phyloP scores from a whole-genome alignment of 2,113 vertebrate genomes.

The Channa argus region DNA sequence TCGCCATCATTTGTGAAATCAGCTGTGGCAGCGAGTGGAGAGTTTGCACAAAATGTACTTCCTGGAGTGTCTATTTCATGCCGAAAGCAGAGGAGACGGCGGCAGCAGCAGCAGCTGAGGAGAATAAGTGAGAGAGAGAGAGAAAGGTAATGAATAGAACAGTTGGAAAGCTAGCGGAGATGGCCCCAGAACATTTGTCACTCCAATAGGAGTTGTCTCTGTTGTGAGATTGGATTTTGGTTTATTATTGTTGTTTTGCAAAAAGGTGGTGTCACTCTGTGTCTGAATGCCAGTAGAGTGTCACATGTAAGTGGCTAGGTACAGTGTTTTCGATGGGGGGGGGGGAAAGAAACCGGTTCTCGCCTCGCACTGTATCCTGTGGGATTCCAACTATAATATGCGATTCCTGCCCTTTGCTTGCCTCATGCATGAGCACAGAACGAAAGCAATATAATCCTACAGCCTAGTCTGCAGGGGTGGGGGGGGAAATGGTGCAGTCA shows the following conservation, averaged over 20 bases:
- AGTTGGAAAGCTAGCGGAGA: constrained; percentile 74
- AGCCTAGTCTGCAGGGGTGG: constrained; percentile 40
- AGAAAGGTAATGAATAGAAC: constrained; percentile 78
- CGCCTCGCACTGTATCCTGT: constrained; percentile 41
- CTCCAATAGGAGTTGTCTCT: constrained; percentile 71
- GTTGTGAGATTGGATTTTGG: constrained; percentile 80
- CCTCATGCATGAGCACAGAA: constrained; percentile 47
- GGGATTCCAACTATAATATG: constrained; percentile 61
- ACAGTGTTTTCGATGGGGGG: constrained; percentile 32
- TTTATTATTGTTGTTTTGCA: constrained; percentile 79
- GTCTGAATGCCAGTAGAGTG: constrained; percentile 42
- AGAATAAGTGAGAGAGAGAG: constrained; percentile 65
- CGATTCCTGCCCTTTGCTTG: constrained; percentile 58
- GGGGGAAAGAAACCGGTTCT: constrained; percentile 21
- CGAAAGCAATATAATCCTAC: constrained; percentile 63
- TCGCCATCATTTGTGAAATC: constrained; percentile 86
- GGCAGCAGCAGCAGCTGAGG: constrained; percentile 55
- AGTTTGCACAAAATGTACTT: constrained; percentile 76
- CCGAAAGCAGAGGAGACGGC: constrained; percentile 59
- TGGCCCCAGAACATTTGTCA: constrained; percentile 78
- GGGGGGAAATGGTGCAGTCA: constrained; percentile 25
- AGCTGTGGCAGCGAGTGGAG: constrained; percentile 79
- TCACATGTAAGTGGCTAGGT: constrained; percentile 33
- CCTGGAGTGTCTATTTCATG: constrained; percentile 76
- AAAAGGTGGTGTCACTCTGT: constrained; percentile 41